Evolutionary conservation across 2,888 invertebrate species (phyloP).

Genomic region (Meiosimyza platycephala): DNA sequence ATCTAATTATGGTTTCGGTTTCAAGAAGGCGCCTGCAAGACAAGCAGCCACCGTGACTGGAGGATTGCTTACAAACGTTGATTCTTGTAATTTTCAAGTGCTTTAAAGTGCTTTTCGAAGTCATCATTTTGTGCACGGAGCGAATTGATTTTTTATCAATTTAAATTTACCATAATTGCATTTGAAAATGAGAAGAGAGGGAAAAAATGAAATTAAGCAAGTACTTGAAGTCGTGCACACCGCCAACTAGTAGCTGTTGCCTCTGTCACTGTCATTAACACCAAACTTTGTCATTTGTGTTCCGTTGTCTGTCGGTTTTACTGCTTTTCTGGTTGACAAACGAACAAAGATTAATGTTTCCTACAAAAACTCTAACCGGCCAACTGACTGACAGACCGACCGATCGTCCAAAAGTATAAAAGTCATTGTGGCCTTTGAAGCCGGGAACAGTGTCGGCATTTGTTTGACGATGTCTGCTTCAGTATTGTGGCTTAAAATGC

Average conservation of each 20-base stretch:
- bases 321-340: no score
- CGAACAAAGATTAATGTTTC: conserved; percentile 15
- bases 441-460: not conserved
- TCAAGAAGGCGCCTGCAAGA: no score
- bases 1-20: no score
- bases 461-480: conserved; percentile 1
- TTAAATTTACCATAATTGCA: conserved; percentile 5
- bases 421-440: no score
- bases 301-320: not conserved
- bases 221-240: no score
- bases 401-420: no score
- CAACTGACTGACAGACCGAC: not conserved
- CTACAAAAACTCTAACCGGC: not conserved
- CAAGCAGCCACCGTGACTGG: no score
- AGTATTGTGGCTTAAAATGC: conserved; percentile 10
- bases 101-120: no score
- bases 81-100: no score
- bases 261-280: conserved; percentile 1
- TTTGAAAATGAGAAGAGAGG: not conserved
- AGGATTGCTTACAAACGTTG: no score
- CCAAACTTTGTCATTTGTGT: conserved; percentile 12
- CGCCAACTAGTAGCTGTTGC: not conserved
- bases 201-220: no score
- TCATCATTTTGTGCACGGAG: no score
- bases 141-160: not conserved